phyloP scores from a whole-genome alignment of 2,797 vertebrate genomes.

The Onychomys torridus region DNA sequence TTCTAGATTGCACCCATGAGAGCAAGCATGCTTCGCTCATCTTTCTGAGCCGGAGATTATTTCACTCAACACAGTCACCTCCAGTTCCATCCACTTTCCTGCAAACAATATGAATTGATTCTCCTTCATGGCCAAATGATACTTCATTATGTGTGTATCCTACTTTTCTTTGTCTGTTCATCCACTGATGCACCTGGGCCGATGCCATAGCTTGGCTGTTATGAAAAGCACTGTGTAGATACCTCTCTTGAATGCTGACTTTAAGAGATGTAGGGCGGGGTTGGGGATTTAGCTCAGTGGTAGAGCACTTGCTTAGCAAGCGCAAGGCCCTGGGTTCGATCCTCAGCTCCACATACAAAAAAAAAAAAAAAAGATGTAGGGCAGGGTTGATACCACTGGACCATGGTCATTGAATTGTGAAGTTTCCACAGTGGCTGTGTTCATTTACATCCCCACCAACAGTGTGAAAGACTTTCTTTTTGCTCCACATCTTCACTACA shows the following conservation, averaged over 20 bases:
- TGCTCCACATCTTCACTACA: background rate
- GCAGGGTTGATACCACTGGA: background rate
- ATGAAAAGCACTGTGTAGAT: background rate
- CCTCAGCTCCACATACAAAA: too few species aligned
- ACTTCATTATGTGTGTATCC: background rate
- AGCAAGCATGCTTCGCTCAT: background rate
- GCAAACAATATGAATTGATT: background rate
- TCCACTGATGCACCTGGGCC: too few species aligned
- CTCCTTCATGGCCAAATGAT: background rate
- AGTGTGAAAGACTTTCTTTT: background rate
- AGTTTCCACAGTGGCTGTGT: background rate
- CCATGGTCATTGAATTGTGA: background rate
- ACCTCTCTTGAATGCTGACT: background rate
- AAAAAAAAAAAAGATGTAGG: background rate
- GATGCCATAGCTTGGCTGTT: background rate
- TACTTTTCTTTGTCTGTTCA: background rate
- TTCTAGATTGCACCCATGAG: background rate
- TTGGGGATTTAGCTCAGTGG: too few species aligned
- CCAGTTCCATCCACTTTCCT: background rate
- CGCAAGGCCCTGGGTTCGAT: too few species aligned
- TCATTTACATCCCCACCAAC: background rate
- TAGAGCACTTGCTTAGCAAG: too few species aligned
- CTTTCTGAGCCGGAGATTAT: background rate
- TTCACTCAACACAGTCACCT: background rate
- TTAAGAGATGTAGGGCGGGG: background rate